A percentile compares a stretch with the other conserved stretches of the same genome.
These are phyloP conservation scores for Eurosta solidaginis DNA, from an alignment of 1,140 invertebrate species.

Conservation along the genomic window DNA sequence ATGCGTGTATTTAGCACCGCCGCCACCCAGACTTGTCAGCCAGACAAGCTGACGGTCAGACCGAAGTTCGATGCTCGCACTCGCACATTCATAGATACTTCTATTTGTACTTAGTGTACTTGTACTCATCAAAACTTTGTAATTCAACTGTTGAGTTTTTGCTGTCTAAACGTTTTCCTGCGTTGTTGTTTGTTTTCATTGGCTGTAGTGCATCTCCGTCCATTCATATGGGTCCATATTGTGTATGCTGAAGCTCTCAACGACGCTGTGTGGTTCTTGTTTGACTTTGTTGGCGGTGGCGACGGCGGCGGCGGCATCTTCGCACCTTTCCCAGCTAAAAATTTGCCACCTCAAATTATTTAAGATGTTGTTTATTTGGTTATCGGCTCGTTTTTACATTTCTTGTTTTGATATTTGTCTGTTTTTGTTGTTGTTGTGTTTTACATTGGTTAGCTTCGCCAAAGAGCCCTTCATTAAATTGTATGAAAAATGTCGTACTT, in stretches of 20 bases:
- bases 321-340: not conserved
- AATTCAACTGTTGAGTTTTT: not conserved
- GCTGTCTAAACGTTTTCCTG: not conserved
- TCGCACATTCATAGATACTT: not conserved
- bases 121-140: not conserved
- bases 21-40: not conserved
- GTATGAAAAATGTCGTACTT: not conserved
- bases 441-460: too few relatives aligned
- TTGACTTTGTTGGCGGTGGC: too few relatives aligned
- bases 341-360: not conserved
- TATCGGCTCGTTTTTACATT: too few relatives aligned
- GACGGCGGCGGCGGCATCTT: not conserved
- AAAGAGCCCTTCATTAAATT: not conserved
- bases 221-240: not conserved
- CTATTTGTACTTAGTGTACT: not conserved
- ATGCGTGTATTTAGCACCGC: not conserved
- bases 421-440: too few relatives aligned
- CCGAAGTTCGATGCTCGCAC: constrained; percentile 11
- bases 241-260: not conserved
- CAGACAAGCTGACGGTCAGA: not conserved
- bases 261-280: not conserved
- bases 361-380: too few relatives aligned
- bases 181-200: not conserved
- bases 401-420: not conserved
- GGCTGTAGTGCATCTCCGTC: not conserved